phyloP scores from a whole-genome alignment of 2,113 vertebrate species.

The Gavialis gangeticus region DNA sequence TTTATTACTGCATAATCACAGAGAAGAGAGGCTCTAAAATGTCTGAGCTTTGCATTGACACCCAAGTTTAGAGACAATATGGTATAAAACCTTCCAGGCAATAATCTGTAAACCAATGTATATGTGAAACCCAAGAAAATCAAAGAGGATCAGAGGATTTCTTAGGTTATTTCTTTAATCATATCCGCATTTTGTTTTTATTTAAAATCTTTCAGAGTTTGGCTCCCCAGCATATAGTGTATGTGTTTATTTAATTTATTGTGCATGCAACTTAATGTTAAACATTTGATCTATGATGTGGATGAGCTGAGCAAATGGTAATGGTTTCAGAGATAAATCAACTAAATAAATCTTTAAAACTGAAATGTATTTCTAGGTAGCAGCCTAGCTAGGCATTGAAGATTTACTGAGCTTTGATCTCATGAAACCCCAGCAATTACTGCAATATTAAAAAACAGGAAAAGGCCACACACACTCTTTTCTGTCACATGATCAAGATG shows the following conservation, averaged over 20 bases:
- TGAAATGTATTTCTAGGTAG: constrained; percentile 29
- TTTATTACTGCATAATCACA: neutral
- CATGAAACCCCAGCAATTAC: constrained; percentile 2
- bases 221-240: neutral
- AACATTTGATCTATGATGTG: neutral
- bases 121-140: neutral
- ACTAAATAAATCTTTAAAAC: neutral
- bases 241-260: neutral
- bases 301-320: neutral
- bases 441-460: neutral
- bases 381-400: neutral
- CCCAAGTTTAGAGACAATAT: neutral
- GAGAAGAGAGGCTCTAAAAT: neutral
- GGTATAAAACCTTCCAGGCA: neutral
- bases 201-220: constrained; percentile 1
- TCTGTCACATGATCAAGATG: neutral
- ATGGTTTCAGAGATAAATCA: constrained; percentile 6
- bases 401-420: constrained; percentile 31
- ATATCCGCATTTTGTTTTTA: neutral
- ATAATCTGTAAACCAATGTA: neutral
- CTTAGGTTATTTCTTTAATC: neutral
- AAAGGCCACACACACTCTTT: neutral
- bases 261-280: constrained; percentile 2
- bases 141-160: neutral
- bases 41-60: neutral